Base-by-base conservation (phyloP, 2,113 vertebrate species). In the Megalops atlanticus region DNA sequence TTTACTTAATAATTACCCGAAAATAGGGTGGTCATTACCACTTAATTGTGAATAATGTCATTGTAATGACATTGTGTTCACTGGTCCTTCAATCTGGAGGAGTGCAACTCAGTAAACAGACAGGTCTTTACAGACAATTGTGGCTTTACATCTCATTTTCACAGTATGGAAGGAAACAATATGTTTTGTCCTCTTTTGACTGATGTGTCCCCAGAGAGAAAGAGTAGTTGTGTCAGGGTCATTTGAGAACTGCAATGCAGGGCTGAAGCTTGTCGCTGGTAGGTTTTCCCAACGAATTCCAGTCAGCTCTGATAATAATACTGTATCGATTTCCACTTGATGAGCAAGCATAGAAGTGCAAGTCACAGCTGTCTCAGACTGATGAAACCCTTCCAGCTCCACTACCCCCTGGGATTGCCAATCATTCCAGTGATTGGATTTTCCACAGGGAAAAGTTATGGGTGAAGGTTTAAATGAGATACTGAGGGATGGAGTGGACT, bases 261-360 rank as follows among this genome's bases (percentile, higher is more conserved):
- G 75, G 52, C 38, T 43, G 24, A 73, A 75, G 72, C 76, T 45
- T 58, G 31, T 82, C 71, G 36, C 27, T 70, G 58, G 74, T 52
- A 36, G 80, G 36, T 31, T 38, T 45, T 38, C 69, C 35, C 27
- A 36, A 52, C 77, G 49, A 43, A 76, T 79, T 73, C 49, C 33
- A 77, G 18, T 68, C 21, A 41, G 43, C 21, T 41, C 74, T 54
- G 69, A 80, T 80, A 40, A 78, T 84, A 43, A 82, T 40, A 47
- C 75, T 40, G 54, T 80, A 82, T 87, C 70, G 74, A 85, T 87
- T 43, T 31, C 49, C 41, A 15, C 54, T 72, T 68, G 73, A 83
- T 81, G 80, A 78, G 49, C 68, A 31, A 74, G 76, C 73, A 81
- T 38, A 40, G 75, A 81, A 77, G 69, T 58, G 79, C 71, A 27